Base-by-base conservation (phyloP, 1,140 invertebrate genomes). In the Zeugodacus cucurbitae region DNA sequence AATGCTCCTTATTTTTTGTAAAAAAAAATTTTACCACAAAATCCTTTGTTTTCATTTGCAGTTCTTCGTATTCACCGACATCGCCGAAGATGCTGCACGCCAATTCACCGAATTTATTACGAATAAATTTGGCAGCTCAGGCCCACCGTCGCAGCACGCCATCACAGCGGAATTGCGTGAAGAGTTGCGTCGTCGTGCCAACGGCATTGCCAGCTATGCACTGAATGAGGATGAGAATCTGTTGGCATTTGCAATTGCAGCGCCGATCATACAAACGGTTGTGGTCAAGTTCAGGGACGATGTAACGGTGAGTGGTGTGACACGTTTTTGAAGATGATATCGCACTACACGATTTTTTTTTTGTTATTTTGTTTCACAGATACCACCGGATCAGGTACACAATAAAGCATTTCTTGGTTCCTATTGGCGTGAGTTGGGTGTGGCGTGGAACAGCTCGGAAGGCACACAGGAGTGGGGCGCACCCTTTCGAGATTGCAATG, bases 221-320 rank as follows among this genome's bases (percentile, higher is more conserved):
- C 89, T 93, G 70, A 90, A 90, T 86, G 91, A 93, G 89, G 93
- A 93, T 89, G 93, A 93, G 86, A 93, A 91, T 88, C 90, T 93
- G 29, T 85, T 93, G 90, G 93, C 93, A 32, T 92, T 93, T 90
- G 93, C 93, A 86, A 92, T 93, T 22, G 93, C 93, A 85, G 93
- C 93, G 78, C 93, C 93, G 74, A 91, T 90, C 87, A 91, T 92
- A 88, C 92, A 93, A 90, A 91, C 93, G 29, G 93, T 93, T 86
- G 93, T 93, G 87, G 92, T 93, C 74, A 93, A 93, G 90, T 93
- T 93, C 90, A 90, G 91, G 89, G 91, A 93, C 88, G 93, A 92
- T 88, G 91, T 93, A 88, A 91, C 91, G 91, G 92, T 93, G 88
- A 88, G 90, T 78, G 26, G 26, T 64, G 26, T 64, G 26, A 59